These are phyloP conservation scores for Vulpes lagopus DNA, from an alignment of 2,113 vertebrate genomes.

Conservation along the genomic window DNA sequence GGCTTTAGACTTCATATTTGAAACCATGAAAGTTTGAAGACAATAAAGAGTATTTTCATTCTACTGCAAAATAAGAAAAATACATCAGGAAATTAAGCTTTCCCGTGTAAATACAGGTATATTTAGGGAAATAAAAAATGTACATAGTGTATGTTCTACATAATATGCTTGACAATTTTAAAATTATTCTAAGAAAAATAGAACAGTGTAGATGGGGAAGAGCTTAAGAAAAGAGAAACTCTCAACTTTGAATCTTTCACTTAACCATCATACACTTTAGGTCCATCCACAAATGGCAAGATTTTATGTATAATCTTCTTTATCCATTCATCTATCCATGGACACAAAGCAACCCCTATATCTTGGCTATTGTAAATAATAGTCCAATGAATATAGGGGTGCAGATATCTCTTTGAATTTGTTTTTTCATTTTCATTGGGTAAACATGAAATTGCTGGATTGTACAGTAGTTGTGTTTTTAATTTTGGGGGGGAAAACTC, in stretches of 20 bases:
- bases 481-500: background rate
- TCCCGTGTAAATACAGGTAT: background rate
- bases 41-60: background rate
- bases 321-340: background rate
- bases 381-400: background rate
- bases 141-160: background rate
- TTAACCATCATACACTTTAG: background rate
- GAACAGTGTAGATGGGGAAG: background rate
- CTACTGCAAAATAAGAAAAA: background rate
- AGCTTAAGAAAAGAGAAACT: background rate
- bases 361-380: background rate
- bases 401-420: background rate
- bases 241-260: background rate
- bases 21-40: background rate
- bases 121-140: background rate
- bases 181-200: background rate
- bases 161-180: background rate
- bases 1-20: background rate
- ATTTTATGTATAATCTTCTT: background rate
- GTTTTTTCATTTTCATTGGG: background rate
- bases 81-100: background rate
- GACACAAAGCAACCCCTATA: background rate
- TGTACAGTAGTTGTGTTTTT: background rate
- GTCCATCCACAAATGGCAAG: background rate
- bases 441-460: background rate